phyloP scores from a whole-genome alignment of 2,113 vertebrate genomes.

The Psephotus haematonotus region DNA sequence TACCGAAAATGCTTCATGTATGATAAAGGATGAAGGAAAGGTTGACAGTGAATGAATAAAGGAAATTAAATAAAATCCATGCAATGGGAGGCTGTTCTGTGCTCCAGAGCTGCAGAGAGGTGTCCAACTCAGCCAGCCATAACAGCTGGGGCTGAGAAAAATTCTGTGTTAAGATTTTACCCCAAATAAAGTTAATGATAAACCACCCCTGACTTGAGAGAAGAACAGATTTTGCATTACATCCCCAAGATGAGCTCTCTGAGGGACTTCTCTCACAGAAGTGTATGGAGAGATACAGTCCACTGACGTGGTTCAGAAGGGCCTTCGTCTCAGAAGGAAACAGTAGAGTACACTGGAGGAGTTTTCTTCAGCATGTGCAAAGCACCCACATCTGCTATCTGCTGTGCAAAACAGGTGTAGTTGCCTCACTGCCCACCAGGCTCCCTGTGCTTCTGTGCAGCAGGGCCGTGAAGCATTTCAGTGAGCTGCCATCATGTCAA shows the following conservation, averaged over 20 bases:
- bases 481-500: background rate
- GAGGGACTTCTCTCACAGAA: background rate
- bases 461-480: conserved; percentile 13
- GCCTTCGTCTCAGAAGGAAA: background rate
- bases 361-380: background rate
- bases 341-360: background rate
- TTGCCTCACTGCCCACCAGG: background rate
- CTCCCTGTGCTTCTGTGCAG: background rate
- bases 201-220: background rate
- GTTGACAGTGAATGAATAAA: background rate
- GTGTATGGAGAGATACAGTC: background rate
- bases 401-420: background rate
- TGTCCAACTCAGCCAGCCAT: background rate
- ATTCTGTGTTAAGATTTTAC: background rate
- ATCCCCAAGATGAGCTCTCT: background rate
- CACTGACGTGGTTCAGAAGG: background rate
- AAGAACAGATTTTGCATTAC: background rate
- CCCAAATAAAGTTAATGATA: background rate
- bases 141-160: background rate
- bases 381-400: background rate
- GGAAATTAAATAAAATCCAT: background rate
- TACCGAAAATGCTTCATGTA: background rate
- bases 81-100: background rate
- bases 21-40: background rate
- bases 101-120: background rate